phyloP scores from a whole-genome alignment of 1,140 invertebrate genomes.

The Sarcophaga peregrina region DNA sequence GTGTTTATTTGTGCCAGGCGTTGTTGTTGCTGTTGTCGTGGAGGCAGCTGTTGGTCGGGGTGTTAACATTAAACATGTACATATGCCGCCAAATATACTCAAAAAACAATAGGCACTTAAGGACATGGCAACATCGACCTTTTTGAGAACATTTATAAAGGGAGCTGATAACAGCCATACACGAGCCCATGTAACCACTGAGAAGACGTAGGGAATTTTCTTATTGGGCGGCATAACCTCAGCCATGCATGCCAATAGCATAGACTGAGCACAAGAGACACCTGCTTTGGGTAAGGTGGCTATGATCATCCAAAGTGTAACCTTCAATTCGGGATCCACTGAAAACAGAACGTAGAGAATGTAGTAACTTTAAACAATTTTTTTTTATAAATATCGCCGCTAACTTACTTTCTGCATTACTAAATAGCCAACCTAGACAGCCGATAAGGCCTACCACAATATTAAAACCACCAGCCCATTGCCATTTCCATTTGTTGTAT shows the following conservation, averaged over 20 bases:
- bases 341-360: not conserved
- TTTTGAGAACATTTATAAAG: conserved; percentile 62
- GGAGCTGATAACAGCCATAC: conserved; percentile 61
- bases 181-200: conserved; percentile 62
- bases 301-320: conserved; percentile 63
- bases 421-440: conserved; percentile 61
- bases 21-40: not conserved
- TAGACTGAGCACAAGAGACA: conserved; percentile 62
- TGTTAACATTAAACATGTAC: conserved; percentile 57
- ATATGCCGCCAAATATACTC: conserved; percentile 61
- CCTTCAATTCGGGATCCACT: conserved; percentile 61
- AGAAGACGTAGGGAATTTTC: conserved; percentile 60
- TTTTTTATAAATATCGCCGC: not conserved
- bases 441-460: conserved; percentile 65
- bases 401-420: conserved; percentile 31
- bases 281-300: conserved; percentile 60
- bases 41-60: conserved; percentile 49
- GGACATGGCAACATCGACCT: conserved; percentile 58
- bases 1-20: not conserved
- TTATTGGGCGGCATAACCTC: conserved; percentile 61
- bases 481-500: conserved; percentile 63
- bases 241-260: conserved; percentile 62
- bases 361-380: conserved; percentile 47
- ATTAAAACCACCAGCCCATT: conserved; percentile 63
- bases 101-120: conserved; percentile 58